Evolutionary conservation across 2,888 invertebrate species (phyloP).

Genomic region (Hybos culiciformis): DNA sequence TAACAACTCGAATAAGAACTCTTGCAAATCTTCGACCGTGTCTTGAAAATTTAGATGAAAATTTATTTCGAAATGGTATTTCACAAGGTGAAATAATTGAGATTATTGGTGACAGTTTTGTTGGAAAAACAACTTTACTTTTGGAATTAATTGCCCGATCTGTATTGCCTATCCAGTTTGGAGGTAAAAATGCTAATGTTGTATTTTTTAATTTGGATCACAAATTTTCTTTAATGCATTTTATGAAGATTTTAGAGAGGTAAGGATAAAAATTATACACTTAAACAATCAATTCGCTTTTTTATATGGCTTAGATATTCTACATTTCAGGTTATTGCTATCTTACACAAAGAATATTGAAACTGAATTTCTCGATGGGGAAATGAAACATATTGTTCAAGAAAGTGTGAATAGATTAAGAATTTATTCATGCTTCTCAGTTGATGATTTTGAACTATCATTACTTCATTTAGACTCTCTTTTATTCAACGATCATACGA

Average conservation of each 20-base stretch:
- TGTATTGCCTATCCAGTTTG: not conserved
- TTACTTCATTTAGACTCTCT: constrained; percentile 23
- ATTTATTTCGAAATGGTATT: not conserved
- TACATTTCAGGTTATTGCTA: too few species aligned
- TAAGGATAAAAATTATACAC: not conserved
- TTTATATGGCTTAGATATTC: too few species aligned
- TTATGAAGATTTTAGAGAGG: not conserved
- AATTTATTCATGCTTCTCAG: constrained; percentile 1
- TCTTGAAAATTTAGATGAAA: not conserved
- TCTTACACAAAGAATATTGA: too few species aligned
- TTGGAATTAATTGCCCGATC: not conserved
- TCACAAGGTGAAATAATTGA: not conserved
- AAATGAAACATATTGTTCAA: constrained; percentile 2
- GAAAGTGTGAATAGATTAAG: constrained; percentile 2
- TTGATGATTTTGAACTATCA: constrained; percentile 12
- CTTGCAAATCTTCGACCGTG: not conserved
- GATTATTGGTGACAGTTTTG: not conserved
- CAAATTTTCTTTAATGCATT: not conserved
- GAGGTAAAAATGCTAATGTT: not conserved
- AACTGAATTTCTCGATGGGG: not conserved
- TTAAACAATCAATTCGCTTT: too few species aligned
- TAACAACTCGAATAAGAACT: not conserved
- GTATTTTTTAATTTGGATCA: not conserved
- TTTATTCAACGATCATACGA: constrained; percentile 26
- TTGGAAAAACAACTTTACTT: not conserved